Evolutionary conservation across 2,113 vertebrate genomes (phyloP).

Genomic region (Hippocampus guttulatus): DNA sequence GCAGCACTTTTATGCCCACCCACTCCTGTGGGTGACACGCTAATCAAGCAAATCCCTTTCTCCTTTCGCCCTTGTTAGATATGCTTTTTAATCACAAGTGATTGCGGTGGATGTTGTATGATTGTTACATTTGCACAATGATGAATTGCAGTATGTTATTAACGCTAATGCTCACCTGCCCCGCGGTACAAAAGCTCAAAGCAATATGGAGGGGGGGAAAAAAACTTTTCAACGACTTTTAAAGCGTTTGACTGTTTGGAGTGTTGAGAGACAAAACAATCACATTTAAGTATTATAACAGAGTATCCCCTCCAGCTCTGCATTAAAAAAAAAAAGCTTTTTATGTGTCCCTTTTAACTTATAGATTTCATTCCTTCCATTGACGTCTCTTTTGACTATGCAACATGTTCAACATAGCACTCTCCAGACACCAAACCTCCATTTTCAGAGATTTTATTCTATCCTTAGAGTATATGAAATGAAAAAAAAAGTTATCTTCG

Average conservation of each 20-base stretch:
- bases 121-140: conserved; percentile 59
- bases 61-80: conserved; percentile 16
- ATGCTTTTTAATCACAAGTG: conserved; percentile 42
- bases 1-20: conserved; percentile 31
- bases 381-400: conserved; percentile 62
- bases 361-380: conserved; percentile 16
- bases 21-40: conserved; percentile 10
- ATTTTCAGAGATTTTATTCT: conserved; percentile 58
- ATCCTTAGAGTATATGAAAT: conserved; percentile 54
- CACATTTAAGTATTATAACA: conserved; percentile 30
- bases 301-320: conserved; percentile 31
- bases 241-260: conserved; percentile 3
- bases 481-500: conserved; percentile 34
- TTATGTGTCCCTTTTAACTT: conserved; percentile 39
- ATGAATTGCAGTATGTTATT: conserved; percentile 26
- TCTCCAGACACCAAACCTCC: conserved; percentile 39
- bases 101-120: conserved; percentile 57
- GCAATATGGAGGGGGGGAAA: not conserved
- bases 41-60: conserved; percentile 11
- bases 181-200: conserved; percentile 16
- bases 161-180: conserved; percentile 21
- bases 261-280: conserved; percentile 46
- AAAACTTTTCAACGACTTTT: conserved; percentile 7
- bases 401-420: conserved; percentile 58
- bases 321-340: conserved; percentile 36